These are phyloP conservation scores for Ifrita kowaldi DNA, from an alignment of 2,113 vertebrate genomes.

Conservation along the genomic window DNA sequence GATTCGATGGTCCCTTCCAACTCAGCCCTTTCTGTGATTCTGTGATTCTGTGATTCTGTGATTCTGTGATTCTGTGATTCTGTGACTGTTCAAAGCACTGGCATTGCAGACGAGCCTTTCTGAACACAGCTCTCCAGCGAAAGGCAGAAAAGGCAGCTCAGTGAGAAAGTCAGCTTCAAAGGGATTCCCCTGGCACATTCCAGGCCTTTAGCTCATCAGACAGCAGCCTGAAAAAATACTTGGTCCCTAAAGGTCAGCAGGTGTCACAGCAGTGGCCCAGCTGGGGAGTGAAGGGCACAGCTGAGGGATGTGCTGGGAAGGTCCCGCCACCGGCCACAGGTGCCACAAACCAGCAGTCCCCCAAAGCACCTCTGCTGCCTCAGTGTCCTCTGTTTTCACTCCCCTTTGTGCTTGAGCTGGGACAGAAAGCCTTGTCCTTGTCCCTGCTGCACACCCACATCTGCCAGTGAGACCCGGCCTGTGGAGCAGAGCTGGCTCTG, in stretches of 20 bases:
- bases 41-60: too few species aligned
- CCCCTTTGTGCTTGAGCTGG: neutral
- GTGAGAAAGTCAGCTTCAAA: slow-evolving; percentile 26
- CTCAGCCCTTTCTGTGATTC: neutral
- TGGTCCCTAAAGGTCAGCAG: neutral
- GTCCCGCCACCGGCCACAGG: neutral
- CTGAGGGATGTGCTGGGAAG: neutral
- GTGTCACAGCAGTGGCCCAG: neutral
- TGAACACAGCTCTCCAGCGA: rapidly evolving
- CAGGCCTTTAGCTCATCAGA: neutral
- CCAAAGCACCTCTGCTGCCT: neutral
- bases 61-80: neutral
- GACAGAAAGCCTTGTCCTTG: neutral
- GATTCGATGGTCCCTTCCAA: neutral
- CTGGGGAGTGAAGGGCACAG: slow-evolving; percentile 21
- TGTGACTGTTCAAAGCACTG: neutral
- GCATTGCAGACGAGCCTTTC: neutral
- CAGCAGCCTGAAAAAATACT: slow-evolving; percentile 38
- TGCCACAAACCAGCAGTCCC: neutral
- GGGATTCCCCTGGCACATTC: neutral
- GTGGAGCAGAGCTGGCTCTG: rapidly evolving
- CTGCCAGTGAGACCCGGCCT: neutral
- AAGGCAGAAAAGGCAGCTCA: neutral
- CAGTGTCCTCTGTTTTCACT: rapidly evolving
- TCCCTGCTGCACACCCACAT: rapidly evolving